Evolutionary conservation across 2,888 invertebrate genomes (phyloP).

Genomic region (Caenorhabditis sp.): DNA sequence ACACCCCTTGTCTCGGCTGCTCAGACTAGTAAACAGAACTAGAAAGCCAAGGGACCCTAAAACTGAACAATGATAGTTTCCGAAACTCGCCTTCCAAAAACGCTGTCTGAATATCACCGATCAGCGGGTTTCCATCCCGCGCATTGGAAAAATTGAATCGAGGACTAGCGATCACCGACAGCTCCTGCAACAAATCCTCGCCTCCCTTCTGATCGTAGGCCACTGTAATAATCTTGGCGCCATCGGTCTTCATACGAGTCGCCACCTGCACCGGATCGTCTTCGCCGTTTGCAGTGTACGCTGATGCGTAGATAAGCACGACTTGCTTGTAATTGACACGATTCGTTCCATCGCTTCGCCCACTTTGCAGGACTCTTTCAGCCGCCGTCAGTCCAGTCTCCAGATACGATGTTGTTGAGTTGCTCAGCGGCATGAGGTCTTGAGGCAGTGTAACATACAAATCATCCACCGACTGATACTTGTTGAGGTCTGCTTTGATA

Average conservation of each 20-base stretch:
- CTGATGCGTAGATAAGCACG: constrained; percentile 34
- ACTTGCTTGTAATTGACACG: constrained; percentile 19
- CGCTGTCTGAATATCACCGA: constrained; percentile 13
- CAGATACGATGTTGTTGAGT: not conserved
- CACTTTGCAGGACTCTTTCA: constrained; percentile 2
- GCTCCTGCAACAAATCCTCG: not conserved
- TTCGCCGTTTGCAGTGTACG: not conserved
- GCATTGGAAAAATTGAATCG: constrained; percentile 27
- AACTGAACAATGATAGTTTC: not conserved
- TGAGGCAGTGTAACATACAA: not conserved
- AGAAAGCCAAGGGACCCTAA: too few relatives aligned
- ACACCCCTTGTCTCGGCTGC: too few relatives aligned
- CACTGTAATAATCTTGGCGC: constrained; percentile 47
- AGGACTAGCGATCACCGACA: constrained; percentile 38
- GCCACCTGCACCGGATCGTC: constrained; percentile 36
- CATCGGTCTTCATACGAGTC: constrained; percentile 36
- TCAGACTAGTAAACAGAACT: too few relatives aligned
- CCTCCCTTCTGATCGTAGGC: constrained; percentile 17
- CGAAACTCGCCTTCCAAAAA: constrained; percentile 14
- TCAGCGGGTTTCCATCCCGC: not conserved
- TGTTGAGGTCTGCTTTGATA: not conserved
- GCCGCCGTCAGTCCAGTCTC: constrained; percentile 23
- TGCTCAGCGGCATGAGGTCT: not conserved
- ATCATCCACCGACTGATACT: not conserved
- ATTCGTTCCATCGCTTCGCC: not conserved